Evolutionary conservation across 2,113 vertebrate genomes (phyloP), one percentile per base, ranked within the genome.

Genomic region (Columba janthina): DNA sequence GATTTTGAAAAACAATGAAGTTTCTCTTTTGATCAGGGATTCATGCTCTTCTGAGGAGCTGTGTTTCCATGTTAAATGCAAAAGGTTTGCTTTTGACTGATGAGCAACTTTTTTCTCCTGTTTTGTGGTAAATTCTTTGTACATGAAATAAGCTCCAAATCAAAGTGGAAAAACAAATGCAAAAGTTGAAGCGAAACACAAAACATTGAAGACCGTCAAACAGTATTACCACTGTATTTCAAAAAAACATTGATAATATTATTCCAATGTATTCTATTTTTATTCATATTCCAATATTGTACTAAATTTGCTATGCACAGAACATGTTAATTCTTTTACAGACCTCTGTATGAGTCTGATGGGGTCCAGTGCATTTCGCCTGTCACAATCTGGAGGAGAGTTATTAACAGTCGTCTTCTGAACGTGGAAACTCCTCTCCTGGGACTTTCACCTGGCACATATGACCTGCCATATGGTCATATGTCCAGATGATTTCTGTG

Each of bases 1-100:
- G 48, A 67, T 67, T 85, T 66, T 38, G 25, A 75, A 77, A 82
- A 77, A 70, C 38, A 73, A n/a, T 32, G 11, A 75, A 8, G 32
- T 29, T 60, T 90, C n/a, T 67, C 67, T 86, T 96, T 86, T 93
- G 90, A 94, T 94, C 38, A 60, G 42, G 36, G 26, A 46, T 89
- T 94, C 16, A 6, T 69, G 44, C 42, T 76, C 32, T 74, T 89
- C 57, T 80, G n/a, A 83, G 51, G 53, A 93, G 12, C 5, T 64
- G 12, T 89, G 58, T 76, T 93, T 96, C 74, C 40, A 57, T 26
- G 46, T 76, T 66, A 88, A 92, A 88, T 73, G 58, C 31, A 77
- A 89, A 95, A 15, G 12, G 29, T 73, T 96, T 91, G 46, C 15
- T 53, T 95, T 88, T 88, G 85, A 88, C 46, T 6, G 5, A 82